These are phyloP conservation scores for Tipula vernalis DNA, from an alignment of 2,888 invertebrate species.

Conservation along the genomic window DNA sequence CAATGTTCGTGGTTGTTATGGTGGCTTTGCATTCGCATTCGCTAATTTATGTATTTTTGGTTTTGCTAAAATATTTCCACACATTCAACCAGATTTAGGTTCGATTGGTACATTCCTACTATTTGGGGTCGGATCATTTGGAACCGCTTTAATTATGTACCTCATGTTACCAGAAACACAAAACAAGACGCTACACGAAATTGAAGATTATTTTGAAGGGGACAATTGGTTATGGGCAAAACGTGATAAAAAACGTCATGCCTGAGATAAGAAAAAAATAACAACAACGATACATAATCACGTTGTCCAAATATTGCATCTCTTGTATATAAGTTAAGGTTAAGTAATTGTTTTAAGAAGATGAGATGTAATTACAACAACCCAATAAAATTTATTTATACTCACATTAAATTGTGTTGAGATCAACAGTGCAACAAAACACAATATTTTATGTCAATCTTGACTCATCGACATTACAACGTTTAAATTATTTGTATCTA, in stretches of 20 bases:
- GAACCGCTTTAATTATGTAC: slow-evolving; percentile 52
- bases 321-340: too few relatives aligned
- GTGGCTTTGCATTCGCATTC: slow-evolving; percentile 58
- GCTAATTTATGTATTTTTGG: slow-evolving; percentile 56
- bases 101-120: slow-evolving; percentile 55
- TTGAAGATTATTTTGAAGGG: slow-evolving; percentile 65
- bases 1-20: slow-evolving; percentile 57
- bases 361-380: too few relatives aligned
- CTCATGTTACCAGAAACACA: slow-evolving; percentile 63
- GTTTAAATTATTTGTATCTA: too few relatives aligned
- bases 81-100: slow-evolving; percentile 44
- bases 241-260: slow-evolving; percentile 20
- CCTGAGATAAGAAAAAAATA: too few relatives aligned
- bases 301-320: too few relatives aligned
- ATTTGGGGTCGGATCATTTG: slow-evolving; percentile 50
- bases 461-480: too few relatives aligned
- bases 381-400: too few relatives aligned
- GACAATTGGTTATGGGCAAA: slow-evolving; percentile 49
- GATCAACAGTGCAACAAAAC: too few relatives aligned
- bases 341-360: too few relatives aligned
- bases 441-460: too few relatives aligned
- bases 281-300: too few relatives aligned
- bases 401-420: too few relatives aligned
- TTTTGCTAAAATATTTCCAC: slow-evolving; percentile 57
- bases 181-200: slow-evolving; percentile 54